Percentiles rank a stretch among this genome's conserved stretches.
Evolutionary conservation across 2,797 vertebrate species (phyloP).

Genomic region (Cottoperca gobio): DNA sequence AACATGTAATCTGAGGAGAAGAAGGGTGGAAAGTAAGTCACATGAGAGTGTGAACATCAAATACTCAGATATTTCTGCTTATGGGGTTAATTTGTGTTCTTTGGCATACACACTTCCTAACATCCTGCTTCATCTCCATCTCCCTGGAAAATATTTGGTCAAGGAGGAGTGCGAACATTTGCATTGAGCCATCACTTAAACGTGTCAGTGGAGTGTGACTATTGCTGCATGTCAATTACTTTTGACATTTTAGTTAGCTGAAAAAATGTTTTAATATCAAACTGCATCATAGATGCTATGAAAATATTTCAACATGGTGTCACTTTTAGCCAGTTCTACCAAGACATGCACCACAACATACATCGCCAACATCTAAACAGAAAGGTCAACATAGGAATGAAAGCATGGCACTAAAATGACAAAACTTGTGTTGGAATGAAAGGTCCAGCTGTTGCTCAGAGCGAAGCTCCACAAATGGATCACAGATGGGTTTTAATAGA

Average conservation of each 20-base stretch:
- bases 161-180: neutral
- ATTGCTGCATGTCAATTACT: neutral
- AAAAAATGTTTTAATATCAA: neutral
- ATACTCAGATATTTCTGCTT: neutral
- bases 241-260: too few relatives aligned
- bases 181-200: neutral
- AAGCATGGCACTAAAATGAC: neutral
- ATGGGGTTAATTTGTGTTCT: neutral
- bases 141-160: neutral
- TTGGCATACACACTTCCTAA: neutral
- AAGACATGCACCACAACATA: neutral
- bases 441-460: slow-evolving; percentile 25
- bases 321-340: neutral
- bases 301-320: neutral
- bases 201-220: neutral
- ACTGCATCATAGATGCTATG: neutral
- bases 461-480: slow-evolving; percentile 40
- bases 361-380: neutral
- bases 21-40: neutral
- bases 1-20: slow-evolving; percentile 91
- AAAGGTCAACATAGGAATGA: neutral
- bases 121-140: neutral
- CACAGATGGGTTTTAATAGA: slow-evolving; percentile 47
- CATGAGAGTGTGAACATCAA: neutral
- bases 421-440: neutral